Conservation (phyloP, 2,797 vertebrate genomes). For the Takifugu rubripes region DNA sequence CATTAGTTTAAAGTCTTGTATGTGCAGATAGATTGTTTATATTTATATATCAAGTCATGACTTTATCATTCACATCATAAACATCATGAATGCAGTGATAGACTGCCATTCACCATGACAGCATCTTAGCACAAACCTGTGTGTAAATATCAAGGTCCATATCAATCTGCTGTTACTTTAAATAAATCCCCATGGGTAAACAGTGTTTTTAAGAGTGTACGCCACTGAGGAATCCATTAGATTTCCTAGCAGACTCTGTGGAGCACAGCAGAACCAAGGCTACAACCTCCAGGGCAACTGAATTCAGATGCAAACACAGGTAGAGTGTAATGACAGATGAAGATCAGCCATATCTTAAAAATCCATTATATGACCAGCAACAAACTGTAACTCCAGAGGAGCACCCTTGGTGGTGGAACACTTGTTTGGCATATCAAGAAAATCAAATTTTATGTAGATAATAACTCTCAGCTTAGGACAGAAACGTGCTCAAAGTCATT, state of each 20-base stretch:
- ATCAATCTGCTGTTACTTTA: constrained; percentile 45
- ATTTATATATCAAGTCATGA: not conserved
- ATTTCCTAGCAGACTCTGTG: constrained; percentile 58
- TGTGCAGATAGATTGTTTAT: too few relatives aligned
- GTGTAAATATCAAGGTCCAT: constrained; percentile 16
- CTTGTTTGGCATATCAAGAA: too few relatives aligned
- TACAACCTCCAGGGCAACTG: constrained; percentile 52
- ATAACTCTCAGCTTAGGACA: too few relatives aligned
- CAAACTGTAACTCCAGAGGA: constrained; percentile 7
- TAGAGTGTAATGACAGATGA: constrained; percentile 35
- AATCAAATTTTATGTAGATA: too few relatives aligned
- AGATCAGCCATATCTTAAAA: constrained; percentile 24
- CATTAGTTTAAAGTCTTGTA: too few relatives aligned
- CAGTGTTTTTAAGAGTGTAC: constrained; percentile 58
- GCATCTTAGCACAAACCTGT: not conserved
- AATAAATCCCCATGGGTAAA: constrained; percentile 66
- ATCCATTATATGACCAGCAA: constrained; percentile 28
- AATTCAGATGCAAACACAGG: constrained; percentile 23
- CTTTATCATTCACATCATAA: constrained; percentile 1
- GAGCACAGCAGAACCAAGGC: constrained; percentile 51
- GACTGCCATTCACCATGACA: not conserved
- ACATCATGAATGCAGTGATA: not conserved
- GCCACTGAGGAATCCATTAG: constrained; percentile 59
- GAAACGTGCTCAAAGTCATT: too few relatives aligned
- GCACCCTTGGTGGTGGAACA: too few relatives aligned